Conservation (phyloP, 2,888 invertebrate species). For the Balanococcus diminutus region DNA sequence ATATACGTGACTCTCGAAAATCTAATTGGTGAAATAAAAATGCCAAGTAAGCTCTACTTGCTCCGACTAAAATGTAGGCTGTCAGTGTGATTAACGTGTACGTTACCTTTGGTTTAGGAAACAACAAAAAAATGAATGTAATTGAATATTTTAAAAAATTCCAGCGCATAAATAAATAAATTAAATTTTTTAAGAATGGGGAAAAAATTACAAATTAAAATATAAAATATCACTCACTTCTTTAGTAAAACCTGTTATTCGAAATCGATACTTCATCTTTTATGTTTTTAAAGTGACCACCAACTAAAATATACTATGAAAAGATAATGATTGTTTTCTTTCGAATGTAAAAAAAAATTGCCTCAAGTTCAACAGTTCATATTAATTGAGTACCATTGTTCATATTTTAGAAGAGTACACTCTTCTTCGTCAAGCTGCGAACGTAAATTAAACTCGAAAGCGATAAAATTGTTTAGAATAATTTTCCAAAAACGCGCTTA, state of each 20-base stretch:
- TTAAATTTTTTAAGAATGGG: no score
- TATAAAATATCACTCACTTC: background rate
- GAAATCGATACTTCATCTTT: background rate
- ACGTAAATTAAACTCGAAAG: no score
- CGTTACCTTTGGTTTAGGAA: background rate
- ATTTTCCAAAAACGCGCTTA: no score
- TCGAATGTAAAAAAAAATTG: background rate
- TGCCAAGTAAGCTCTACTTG: background rate
- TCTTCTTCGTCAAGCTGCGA: no score
- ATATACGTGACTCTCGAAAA: background rate
- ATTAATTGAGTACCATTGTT: no score
- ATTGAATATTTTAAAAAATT: background rate
- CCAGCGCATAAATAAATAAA: no score
- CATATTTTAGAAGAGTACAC: no score
- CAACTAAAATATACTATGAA: no score
- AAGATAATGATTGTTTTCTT: background rate
- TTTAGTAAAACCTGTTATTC: background rate
- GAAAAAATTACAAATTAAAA: background rate
- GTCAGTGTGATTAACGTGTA: background rate
- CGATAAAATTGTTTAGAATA: no score
- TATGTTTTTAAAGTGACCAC: background rate
- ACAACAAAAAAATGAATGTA: background rate
- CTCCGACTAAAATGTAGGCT: conserved; percentile 26
- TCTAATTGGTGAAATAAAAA: conserved; percentile 34
- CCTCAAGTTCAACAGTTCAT: background rate